phyloP scores from a whole-genome alignment of 2,113 vertebrate genomes.

The Rhabdomys dilectus region DNA sequence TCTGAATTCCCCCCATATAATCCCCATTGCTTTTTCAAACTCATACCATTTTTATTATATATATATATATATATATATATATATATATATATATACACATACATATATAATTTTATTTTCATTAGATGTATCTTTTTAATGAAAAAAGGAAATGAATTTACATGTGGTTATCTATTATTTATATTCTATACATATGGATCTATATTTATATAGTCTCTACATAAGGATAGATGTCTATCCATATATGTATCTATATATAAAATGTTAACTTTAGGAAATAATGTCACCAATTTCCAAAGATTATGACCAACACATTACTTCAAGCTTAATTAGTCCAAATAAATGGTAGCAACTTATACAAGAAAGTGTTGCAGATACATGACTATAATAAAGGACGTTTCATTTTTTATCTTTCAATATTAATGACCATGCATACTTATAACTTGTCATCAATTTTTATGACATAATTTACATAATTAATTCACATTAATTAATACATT shows the following conservation, averaged over 20 bases:
- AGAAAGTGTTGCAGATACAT: not conserved
- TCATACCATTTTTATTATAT: not conserved
- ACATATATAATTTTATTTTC: not conserved
- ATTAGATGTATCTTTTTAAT: not conserved
- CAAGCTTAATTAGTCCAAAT: not conserved
- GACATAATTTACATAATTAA: not conserved
- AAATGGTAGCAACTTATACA: not conserved
- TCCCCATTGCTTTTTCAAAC: not conserved
- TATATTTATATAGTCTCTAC: too few relatives aligned
- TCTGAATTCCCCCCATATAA: not conserved
- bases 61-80: not conserved
- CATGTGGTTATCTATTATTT: not conserved
- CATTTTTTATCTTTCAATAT: not conserved
- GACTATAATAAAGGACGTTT: not conserved
- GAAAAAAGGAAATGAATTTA: not conserved
- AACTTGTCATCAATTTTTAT: not conserved
- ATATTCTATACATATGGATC: too few relatives aligned
- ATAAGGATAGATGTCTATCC: too few relatives aligned
- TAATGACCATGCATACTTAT: not conserved
- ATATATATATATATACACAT: too few relatives aligned
- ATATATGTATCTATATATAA: not conserved
- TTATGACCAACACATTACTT: not conserved
- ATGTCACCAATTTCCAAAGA: not conserved
- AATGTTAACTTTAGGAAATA: slow-evolving; percentile 25
- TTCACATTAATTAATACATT: not conserved